Evolutionary conservation across 2,888 invertebrate species (phyloP), one percentile per base, ranked within the genome.

Genomic region (Helicoverpa assulta): DNA sequence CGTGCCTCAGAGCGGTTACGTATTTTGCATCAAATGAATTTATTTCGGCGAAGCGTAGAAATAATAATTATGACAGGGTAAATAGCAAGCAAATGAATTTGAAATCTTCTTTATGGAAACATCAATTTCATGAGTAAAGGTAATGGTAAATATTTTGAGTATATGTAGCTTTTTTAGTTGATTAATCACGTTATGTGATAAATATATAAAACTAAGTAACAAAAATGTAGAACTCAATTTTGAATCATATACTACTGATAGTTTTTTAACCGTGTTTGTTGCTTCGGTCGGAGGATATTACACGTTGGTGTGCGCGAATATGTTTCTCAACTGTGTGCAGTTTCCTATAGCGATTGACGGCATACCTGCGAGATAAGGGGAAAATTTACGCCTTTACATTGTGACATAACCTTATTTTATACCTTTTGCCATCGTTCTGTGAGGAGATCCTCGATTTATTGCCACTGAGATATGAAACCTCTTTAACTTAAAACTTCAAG

Each of bases 401-500:
- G 84, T 76, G 66, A 63, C 71, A 85, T 87, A 86, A 85, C 85
- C 80, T 80, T 86, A 81, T 80, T 86, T 86, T 85, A 87, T 84
- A 82, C 71, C 75, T 83, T 81, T 82, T 82, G 84, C 76, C 85
- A 83, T 85, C 80, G 76, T 82, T 83, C 68, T 67, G 70, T 70
- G 78, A 76, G 74, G 73, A 81, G 82, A 86, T 81, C 82, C 80
- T 76, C 77, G 74, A 86, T 88, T 86, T 86, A 87, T 80, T 82
- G 81, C 76, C 33, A 65, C 65, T 75, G 69, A 78, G 78, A 82
- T 78, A 77, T 73, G 76, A 58, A 80, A 71, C 73, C 64, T 76
- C 62, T 76, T 77, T 58, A 71, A 69, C 63, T 76, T 75, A 75
- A 69, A 76, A 76, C 68, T 79, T 72, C 37, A 79, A 73, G 65